A percentile compares a stretch with the other conserved stretches of the same genome.
Evolutionary conservation across 2,888 invertebrate species (phyloP).

Genomic region (Machimus rusticus): DNA sequence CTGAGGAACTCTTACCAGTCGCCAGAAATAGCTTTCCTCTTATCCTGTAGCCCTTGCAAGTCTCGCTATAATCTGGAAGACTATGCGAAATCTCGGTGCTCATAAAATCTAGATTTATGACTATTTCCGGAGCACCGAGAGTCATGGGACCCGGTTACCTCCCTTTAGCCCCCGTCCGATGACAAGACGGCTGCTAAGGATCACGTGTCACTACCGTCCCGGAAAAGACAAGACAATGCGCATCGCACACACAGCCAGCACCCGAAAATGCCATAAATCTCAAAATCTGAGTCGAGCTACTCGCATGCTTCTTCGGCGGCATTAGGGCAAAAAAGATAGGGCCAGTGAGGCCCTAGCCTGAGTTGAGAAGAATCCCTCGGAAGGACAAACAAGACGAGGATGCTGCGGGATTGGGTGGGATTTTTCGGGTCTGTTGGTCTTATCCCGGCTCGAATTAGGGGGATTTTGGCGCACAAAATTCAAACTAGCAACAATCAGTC

Average conservation of each 20-base stretch:
- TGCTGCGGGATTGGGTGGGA: not conserved
- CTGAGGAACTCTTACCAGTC: not conserved
- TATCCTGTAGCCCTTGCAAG: not conserved
- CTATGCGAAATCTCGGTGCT: not conserved
- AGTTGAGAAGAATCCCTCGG: not conserved
- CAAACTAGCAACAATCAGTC: slow-evolving; percentile 19
- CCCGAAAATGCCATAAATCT: slow-evolving; percentile 7
- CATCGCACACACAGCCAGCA: not conserved
- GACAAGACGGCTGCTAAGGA: not conserved
- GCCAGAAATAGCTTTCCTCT: not conserved
- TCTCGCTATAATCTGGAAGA: slow-evolving; percentile 2
- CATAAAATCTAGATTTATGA: slow-evolving; percentile 29
- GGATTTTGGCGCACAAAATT: not conserved
- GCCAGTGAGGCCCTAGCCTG: not conserved
- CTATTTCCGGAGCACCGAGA: slow-evolving; percentile 6
- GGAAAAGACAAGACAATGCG: not conserved
- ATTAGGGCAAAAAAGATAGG: not conserved
- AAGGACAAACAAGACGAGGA: not conserved
- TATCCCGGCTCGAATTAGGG: slow-evolving; percentile 12
- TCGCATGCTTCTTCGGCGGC: not conserved
- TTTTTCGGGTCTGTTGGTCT: not conserved
- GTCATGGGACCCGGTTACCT: not conserved
- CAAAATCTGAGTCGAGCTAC: not conserved
- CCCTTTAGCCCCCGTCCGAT: not conserved
- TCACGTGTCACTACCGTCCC: not conserved